Base-by-base conservation (phyloP, 2,888 invertebrate species). In the Barypeithes pellucidus region DNA sequence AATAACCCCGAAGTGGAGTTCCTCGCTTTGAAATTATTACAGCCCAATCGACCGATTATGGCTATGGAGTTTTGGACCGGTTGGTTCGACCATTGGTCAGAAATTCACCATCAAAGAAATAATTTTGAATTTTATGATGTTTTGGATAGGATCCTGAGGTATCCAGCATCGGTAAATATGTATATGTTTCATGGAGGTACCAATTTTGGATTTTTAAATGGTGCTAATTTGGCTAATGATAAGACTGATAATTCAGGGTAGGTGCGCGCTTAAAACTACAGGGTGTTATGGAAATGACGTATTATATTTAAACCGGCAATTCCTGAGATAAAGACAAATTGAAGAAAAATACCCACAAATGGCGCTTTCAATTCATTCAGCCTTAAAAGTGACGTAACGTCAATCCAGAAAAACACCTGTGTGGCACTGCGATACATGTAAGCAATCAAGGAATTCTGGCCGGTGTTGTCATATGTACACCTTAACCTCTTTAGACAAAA, bases 171-270 rank as follows among this genome's bases (percentile, higher is more conserved):
- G 62, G 91, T 97, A 36, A 97, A 96, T 82, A 90, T 97, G 79
- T 98, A 97, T 83, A 95, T 97, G 94, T 96, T 95, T 85, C 93
- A 92, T 81, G 97, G 97, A 14, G 97, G 97, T 62, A 94, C 94
- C 0, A 96, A 94, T 82, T 95, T 93, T 82, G 95, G 91, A 71
- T 95, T 92, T 63, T 76, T 82, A 70, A 84, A 82, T 69, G 84
- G 84, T 9, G 82, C 77, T 41, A 82, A 80, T 60, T 43, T 74
- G 29, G 62, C 36, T 5, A 74, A 74, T 29, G 52, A 36, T 16
- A 29, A 24, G 20, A 60, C 41, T 36, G 74, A 74, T 18, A 74
- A 74, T 36, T 65, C 63, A 20, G 63, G 63, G 63, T 65, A 65
- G 2, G 43, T 14, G 16, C 3, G 16, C 14, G n/a, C n/a, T n/a